phyloP scores from a whole-genome alignment of 1,140 invertebrate genomes.

The Drosophila chauvacae region DNA sequence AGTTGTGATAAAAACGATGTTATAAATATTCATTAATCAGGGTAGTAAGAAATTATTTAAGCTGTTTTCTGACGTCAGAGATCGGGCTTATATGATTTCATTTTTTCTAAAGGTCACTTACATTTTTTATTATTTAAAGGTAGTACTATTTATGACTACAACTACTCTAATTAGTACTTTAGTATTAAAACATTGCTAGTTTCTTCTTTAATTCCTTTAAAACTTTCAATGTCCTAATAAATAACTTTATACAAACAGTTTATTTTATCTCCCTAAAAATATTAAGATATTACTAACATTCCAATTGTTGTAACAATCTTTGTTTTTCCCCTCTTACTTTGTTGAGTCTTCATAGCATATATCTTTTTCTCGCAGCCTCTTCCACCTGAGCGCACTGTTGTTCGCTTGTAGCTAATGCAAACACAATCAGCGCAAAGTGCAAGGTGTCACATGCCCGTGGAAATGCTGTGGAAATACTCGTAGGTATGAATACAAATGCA shows the following conservation, averaged over 20 bases:
- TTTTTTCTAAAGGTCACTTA: background rate
- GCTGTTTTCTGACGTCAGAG: background rate
- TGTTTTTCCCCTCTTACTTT: background rate
- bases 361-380: background rate
- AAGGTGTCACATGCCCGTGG: conserved; percentile 66
- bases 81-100: background rate
- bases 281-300: background rate
- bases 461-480: conserved; percentile 12
- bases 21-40: background rate
- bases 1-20: background rate
- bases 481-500: conserved; percentile 34
- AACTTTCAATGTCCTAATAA: background rate
- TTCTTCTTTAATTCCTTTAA: background rate
- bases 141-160: no score
- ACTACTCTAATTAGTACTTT: background rate
- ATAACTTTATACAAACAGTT: background rate
- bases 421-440: conserved; percentile 70
- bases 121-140: no score
- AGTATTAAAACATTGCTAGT: background rate
- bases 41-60: background rate
- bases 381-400: conserved; percentile 12
- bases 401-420: conserved; percentile 33
- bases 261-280: background rate
- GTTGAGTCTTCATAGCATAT: background rate
- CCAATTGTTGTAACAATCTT: background rate